These are phyloP conservation scores for Galemys pyrenaicus DNA, from an alignment of 2,113 vertebrate genomes.

Conservation along the genomic window DNA sequence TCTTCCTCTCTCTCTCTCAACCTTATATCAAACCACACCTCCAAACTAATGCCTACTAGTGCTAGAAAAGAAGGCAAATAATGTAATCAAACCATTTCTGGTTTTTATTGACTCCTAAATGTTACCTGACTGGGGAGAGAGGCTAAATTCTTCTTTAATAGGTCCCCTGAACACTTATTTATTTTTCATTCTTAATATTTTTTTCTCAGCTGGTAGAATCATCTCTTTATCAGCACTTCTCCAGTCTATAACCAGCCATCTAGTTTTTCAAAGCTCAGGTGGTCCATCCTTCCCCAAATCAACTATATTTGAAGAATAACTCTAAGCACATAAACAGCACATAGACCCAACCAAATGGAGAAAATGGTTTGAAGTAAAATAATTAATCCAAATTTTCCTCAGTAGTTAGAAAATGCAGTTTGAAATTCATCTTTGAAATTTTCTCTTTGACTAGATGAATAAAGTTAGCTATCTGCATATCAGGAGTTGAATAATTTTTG, in stretches of 20 bases:
- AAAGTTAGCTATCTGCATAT: conserved; percentile 9
- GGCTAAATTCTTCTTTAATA: background rate
- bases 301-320: conserved; percentile 5
- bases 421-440: conserved; percentile 10
- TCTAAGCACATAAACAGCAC: background rate
- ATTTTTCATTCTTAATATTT: background rate
- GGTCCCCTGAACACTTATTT: background rate
- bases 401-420: conserved; percentile 22
- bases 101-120: background rate
- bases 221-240: background rate
- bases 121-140: background rate
- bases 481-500: background rate
- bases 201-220: background rate
- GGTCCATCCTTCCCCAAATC: background rate
- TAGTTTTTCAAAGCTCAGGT: background rate
- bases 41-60: background rate
- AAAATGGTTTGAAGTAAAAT: conserved; percentile 33
- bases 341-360: conserved; percentile 24
- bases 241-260: background rate
- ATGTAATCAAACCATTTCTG: background rate
- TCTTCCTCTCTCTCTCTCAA: background rate
- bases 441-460: background rate
- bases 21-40: background rate
- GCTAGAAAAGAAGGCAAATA: background rate
- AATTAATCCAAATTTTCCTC: conserved; percentile 5